Evolutionary conservation across 2,113 vertebrate genomes (phyloP).

Genomic region (Megalops atlanticus): DNA sequence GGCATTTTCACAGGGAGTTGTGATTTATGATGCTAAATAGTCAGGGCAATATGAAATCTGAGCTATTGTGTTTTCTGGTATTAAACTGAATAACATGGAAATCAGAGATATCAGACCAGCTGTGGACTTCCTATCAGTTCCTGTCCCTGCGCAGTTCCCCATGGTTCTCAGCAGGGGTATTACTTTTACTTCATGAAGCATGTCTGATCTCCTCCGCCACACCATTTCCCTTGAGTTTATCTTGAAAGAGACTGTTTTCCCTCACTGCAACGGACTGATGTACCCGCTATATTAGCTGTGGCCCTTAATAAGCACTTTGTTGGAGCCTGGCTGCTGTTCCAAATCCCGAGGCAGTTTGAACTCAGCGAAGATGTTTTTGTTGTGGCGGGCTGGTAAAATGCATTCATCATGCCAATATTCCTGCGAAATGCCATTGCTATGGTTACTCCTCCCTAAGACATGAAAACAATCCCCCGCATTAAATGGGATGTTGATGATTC

Average conservation of each 20-base stretch:
- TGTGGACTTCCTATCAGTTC: not conserved
- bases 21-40: not conserved
- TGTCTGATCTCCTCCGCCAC: not conserved
- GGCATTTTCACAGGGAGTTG: too few species aligned
- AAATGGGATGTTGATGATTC: too few species aligned
- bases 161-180: not conserved
- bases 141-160: not conserved
- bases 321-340: not conserved
- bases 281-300: not conserved
- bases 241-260: constrained; percentile 1
- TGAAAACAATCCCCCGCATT: not conserved
- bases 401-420: not conserved
- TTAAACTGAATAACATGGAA: not conserved
- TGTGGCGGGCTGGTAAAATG: not conserved
- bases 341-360: not conserved
- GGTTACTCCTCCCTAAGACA: not conserved
- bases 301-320: constrained; percentile 12
- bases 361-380: not conserved
- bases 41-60: not conserved
- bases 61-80: not conserved
- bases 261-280: not conserved
- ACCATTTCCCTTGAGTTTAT: not conserved
- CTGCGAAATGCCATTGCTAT: constrained; percentile 2
- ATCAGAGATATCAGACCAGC: not conserved
- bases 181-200: not conserved